Percentiles rank a stretch among this genome's conserved stretches.
Evolutionary conservation across 2,888 invertebrate genomes (phyloP).

Genomic region (Rambutsinella grinnellia): DNA sequence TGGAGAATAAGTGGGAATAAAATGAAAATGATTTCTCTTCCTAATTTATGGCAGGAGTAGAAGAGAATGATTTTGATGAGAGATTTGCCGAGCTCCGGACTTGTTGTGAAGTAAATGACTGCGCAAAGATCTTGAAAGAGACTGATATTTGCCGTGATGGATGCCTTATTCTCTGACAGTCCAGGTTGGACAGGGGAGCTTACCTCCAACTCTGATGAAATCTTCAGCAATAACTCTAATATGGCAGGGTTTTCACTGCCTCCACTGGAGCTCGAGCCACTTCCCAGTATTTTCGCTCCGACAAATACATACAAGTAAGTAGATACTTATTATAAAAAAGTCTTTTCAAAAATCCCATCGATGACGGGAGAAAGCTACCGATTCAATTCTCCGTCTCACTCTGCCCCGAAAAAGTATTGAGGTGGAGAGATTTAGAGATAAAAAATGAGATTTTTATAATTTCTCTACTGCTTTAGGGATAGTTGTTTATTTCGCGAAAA

Average conservation of each 20-base stretch:
- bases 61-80: not conserved
- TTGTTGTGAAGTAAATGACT: conserved; percentile 32
- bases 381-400: too few species aligned
- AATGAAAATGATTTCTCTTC: conserved; percentile 17
- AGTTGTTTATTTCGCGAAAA: conserved; percentile 64
- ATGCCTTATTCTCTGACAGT: conserved; percentile 65
- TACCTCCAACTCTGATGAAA: conserved; percentile 64
- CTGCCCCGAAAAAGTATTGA: too few species aligned
- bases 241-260: conserved; percentile 89
- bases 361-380: too few species aligned
- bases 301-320: conserved; percentile 67
- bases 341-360: too few species aligned
- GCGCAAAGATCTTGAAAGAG: conserved; percentile 59
- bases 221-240: conserved; percentile 75
- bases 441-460: too few species aligned
- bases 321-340: too few species aligned
- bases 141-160: conserved; percentile 62
- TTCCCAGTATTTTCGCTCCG: conserved; percentile 84
- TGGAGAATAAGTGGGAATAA: not conserved
- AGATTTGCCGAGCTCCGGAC: conserved; percentile 7
- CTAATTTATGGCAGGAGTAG: not conserved
- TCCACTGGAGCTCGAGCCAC: conserved; percentile 86
- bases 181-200: conserved; percentile 66
- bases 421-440: too few species aligned
- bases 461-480: conserved; percentile 52